phyloP scores from a whole-genome alignment of 1,140 invertebrate species.

The Caerostris extrusa region DNA sequence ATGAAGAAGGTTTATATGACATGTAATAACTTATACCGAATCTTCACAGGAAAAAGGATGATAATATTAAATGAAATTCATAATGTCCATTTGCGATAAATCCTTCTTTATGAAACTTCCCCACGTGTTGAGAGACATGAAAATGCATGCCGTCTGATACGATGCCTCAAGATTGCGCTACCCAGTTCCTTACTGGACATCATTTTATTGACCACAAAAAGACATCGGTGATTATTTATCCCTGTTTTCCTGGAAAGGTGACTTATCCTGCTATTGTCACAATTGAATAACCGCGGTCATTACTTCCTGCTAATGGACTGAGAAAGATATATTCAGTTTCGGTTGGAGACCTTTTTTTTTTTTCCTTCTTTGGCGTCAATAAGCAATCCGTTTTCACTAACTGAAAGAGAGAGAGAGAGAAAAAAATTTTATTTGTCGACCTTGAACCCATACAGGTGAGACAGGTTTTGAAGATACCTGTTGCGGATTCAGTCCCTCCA shows the following conservation, averaged over 20 bases:
- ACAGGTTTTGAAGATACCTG: constrained; percentile 5
- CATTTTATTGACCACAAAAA: not conserved
- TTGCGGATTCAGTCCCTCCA: not conserved
- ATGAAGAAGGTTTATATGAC: no score
- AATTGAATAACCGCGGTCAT: not conserved
- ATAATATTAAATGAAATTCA: no score
- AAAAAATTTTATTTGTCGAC: not conserved
- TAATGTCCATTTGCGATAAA: no score
- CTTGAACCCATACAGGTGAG: constrained; percentile 3
- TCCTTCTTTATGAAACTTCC: not conserved
- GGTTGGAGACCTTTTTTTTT: not conserved
- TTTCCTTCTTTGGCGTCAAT: not conserved
- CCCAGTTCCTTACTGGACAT: not conserved
- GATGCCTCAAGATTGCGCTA: not conserved
- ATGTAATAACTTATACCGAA: no score
- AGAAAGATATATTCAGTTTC: not conserved
- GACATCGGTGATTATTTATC: not conserved
- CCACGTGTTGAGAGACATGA: not conserved
- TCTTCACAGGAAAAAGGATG: no score
- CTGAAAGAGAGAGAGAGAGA: not conserved
- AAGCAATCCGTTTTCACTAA: not conserved
- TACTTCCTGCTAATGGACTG: not conserved
- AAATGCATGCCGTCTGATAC: not conserved
- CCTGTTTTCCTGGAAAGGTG: not conserved
- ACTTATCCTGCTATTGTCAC: not conserved